These are phyloP conservation scores for Dorcus hopei DNA, from an alignment of 2,888 invertebrate species.

Conservation along the genomic window DNA sequence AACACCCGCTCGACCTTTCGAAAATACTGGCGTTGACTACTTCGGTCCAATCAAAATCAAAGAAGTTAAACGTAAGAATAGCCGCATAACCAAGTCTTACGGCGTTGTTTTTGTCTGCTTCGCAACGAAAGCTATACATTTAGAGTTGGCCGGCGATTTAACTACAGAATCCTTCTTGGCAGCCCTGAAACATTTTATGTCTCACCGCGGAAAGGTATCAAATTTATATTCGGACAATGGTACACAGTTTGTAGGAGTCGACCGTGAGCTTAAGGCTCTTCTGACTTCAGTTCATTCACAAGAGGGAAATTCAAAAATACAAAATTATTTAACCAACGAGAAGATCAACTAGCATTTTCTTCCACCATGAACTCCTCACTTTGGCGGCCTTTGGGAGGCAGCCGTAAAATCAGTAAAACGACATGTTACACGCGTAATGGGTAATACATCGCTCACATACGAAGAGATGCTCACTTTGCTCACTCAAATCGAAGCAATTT, in stretches of 20 bases:
- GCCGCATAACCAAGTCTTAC: constrained; percentile 16
- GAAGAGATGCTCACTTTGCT: constrained; percentile 33
- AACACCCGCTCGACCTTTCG: constrained; percentile 4
- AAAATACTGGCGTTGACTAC: constrained; percentile 18
- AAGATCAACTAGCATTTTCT: too few relatives aligned
- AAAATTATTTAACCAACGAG: too few relatives aligned
- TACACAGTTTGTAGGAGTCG: constrained; percentile 36
- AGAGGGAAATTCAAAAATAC: too few relatives aligned
- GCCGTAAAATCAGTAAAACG: constrained; percentile 31
- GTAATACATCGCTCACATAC: constrained; percentile 22
- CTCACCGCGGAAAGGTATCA: constrained; percentile 28
- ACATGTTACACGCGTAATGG: constrained; percentile 26
- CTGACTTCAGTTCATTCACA: too few relatives aligned
- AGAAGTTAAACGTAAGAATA: not conserved
- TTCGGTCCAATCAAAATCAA: constrained; percentile 19
- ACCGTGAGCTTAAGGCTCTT: constrained; percentile 19
- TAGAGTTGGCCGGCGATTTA: constrained; percentile 35
- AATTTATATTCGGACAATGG: constrained; percentile 36
- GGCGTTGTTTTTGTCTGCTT: constrained; percentile 35
- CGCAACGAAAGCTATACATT: constrained; percentile 34
- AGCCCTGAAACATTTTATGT: constrained; percentile 33
- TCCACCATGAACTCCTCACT: constrained; percentile 27
- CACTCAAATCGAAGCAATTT: constrained; percentile 31
- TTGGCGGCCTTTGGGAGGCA: constrained; percentile 36
- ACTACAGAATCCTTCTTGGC: constrained; percentile 35